A percentile compares a stretch with the other conserved stretches of the same genome.
Evolutionary conservation across 2,113 vertebrate species (phyloP).

Genomic region (Xiphophorus couchianus): DNA sequence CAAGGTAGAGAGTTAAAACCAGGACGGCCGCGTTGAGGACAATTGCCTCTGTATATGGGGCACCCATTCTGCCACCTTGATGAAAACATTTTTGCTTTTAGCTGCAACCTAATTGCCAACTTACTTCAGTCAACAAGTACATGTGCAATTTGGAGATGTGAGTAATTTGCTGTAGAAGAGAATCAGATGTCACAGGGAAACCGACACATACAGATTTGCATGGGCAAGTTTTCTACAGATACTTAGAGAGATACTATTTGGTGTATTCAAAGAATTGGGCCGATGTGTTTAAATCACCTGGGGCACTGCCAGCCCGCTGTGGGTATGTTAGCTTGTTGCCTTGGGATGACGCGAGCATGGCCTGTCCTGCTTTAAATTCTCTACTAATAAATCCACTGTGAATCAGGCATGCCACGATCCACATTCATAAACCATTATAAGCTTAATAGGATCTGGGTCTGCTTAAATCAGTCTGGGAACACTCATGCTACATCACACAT

Average conservation of each 20-base stretch:
- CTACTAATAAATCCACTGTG: background rate
- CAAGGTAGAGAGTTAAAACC: too few species aligned
- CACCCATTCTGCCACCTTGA: too few species aligned
- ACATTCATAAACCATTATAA: background rate
- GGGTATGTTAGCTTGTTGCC: background rate
- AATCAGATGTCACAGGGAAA: too few species aligned
- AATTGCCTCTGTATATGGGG: too few species aligned
- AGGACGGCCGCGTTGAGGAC: too few species aligned
- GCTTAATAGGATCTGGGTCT: background rate
- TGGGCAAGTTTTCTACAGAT: too few species aligned
- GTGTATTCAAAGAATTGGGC: background rate
- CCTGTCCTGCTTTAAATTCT: background rate
- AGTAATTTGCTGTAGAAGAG: too few species aligned
- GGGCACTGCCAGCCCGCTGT: too few species aligned
- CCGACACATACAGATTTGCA: too few species aligned
- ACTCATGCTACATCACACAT: background rate
- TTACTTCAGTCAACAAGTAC: background rate
- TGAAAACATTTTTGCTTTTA: too few species aligned
- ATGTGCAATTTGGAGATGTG: background rate
- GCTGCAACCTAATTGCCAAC: too few species aligned
- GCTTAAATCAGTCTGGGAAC: background rate
- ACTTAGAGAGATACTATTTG: too few species aligned
- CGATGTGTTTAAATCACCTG: background rate
- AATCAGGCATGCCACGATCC: background rate
- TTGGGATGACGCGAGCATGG: background rate